These are phyloP conservation scores for Dryobotodes eremita DNA, from an alignment of 2,888 invertebrate species.

Conservation along the genomic window DNA sequence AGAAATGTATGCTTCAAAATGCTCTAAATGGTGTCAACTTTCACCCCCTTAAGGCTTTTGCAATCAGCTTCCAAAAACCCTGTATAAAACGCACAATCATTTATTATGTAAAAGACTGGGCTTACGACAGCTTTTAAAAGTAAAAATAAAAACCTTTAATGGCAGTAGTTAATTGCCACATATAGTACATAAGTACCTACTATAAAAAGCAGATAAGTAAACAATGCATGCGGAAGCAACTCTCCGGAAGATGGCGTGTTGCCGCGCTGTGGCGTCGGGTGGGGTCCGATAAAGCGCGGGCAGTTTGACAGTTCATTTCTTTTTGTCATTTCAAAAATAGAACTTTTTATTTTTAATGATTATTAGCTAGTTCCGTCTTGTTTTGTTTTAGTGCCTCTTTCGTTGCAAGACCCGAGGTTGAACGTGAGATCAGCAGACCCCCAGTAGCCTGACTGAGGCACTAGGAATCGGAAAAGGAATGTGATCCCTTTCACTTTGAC, in stretches of 20 bases:
- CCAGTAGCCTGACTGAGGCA: background rate
- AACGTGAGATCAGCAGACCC: background rate
- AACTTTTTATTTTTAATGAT: background rate
- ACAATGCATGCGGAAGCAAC: constrained; percentile 75
- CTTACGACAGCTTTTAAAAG: constrained; percentile 6
- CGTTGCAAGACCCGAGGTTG: too few relatives aligned
- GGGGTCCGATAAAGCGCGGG: constrained; percentile 31
- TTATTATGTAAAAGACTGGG: constrained; percentile 24
- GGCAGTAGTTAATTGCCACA: constrained; percentile 18
- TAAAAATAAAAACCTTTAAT: constrained; percentile 21
- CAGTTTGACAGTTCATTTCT: background rate
- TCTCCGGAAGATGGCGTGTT: constrained; percentile 76
- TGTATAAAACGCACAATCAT: background rate
- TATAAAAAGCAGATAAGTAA: constrained; percentile 64
- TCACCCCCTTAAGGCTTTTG: too few relatives aligned
- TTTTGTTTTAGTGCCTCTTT: background rate
- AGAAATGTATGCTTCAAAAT: too few relatives aligned
- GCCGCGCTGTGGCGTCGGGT: constrained; percentile 34
- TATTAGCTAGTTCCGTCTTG: background rate
- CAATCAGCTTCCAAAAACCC: too few relatives aligned
- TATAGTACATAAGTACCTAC: constrained; percentile 35
- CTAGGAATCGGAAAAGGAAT: background rate
- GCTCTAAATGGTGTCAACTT: too few relatives aligned
- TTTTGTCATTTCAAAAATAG: background rate
- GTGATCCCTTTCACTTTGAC: background rate